Conservation (phyloP, 2,113 vertebrate genomes). For the Nothobranchius furzeri region DNA sequence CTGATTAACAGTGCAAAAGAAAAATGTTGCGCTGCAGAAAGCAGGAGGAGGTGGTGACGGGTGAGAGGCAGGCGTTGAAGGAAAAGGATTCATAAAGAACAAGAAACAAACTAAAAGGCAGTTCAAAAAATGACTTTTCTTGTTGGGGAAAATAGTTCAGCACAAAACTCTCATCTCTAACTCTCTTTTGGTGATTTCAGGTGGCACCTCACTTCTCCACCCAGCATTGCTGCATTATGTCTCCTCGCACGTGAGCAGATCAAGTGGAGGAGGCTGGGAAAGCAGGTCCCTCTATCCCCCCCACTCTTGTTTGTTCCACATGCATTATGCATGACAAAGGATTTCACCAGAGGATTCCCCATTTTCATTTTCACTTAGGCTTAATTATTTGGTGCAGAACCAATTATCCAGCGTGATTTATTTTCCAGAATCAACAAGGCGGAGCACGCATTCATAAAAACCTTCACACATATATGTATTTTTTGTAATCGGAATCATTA, state of each 20-base stretch:
- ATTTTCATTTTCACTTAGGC: conserved; percentile 50
- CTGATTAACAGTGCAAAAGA: conserved; percentile 70
- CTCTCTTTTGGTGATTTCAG: background rate
- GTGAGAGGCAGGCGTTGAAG: conserved; percentile 67
- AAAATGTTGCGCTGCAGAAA: conserved; percentile 73
- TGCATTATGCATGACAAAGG: conserved; percentile 51
- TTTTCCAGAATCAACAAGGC: background rate
- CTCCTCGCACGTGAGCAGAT: background rate
- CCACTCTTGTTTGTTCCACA: conserved; percentile 29
- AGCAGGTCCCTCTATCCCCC: background rate
- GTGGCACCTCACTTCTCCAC: background rate
- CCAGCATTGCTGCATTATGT: background rate
- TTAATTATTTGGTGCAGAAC: conserved; percentile 60
- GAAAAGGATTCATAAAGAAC: conserved; percentile 33
- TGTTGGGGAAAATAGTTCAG: too few species aligned
- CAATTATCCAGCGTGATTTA: conserved; percentile 39
- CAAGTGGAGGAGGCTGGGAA: conserved; percentile 1
- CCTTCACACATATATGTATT: background rate
- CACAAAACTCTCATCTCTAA: too few species aligned
- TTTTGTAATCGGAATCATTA: too few species aligned
- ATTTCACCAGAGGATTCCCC: conserved; percentile 28
- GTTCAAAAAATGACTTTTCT: too few species aligned
- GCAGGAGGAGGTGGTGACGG: conserved; percentile 52
- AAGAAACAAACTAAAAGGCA: background rate
- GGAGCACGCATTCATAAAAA: conserved; percentile 4